Percentiles rank a stretch among this genome's conserved stretches.
phyloP scores from a whole-genome alignment of 2,113 vertebrate genomes.

The Ictalurus furcatus region DNA sequence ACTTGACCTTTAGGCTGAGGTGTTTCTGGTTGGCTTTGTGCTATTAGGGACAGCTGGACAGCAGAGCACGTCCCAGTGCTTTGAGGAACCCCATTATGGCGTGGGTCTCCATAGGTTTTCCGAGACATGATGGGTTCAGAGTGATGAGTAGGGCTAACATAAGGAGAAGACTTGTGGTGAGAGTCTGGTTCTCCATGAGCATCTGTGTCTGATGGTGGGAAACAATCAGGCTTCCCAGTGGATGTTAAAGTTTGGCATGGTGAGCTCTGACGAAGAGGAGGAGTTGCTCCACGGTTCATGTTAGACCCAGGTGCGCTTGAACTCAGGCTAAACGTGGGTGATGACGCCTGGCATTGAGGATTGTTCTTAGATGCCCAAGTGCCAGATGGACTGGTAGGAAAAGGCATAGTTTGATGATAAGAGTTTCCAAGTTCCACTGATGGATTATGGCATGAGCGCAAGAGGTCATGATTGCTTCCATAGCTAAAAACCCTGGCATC shows the following conservation, averaged over 20 bases:
- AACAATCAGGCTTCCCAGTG: conserved; percentile 51
- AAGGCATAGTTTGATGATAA: conserved; percentile 44
- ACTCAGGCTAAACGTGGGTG: conserved; percentile 60
- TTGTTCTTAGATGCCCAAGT: conserved; percentile 60
- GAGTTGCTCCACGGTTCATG: conserved; percentile 42
- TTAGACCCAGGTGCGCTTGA: conserved; percentile 33
- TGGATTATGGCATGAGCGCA: conserved; percentile 45
- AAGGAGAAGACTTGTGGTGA: conserved; percentile 52
- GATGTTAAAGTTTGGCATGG: conserved; percentile 43
- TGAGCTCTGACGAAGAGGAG: conserved; percentile 51
- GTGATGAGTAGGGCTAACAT: conserved; percentile 41
- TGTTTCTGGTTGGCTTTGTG: conserved; percentile 22
- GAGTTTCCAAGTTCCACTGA: conserved; percentile 53
- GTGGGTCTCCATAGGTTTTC: conserved; percentile 19
- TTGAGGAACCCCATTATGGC: conserved; percentile 58
- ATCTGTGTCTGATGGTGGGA: conserved; percentile 61
- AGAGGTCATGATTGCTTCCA: conserved; percentile 68
- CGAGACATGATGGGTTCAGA: conserved; percentile 45
- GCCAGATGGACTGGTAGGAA: conserved; percentile 51
- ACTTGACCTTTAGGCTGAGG: conserved; percentile 39
- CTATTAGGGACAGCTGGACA: conserved; percentile 16
- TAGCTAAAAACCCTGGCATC: conserved; percentile 65
- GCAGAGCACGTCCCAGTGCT: not conserved
- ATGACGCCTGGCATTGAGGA: conserved; percentile 46
- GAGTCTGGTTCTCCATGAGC: conserved; percentile 64